phyloP scores from a whole-genome alignment of 2,888 invertebrate species.

The Pterostichus madidus region DNA sequence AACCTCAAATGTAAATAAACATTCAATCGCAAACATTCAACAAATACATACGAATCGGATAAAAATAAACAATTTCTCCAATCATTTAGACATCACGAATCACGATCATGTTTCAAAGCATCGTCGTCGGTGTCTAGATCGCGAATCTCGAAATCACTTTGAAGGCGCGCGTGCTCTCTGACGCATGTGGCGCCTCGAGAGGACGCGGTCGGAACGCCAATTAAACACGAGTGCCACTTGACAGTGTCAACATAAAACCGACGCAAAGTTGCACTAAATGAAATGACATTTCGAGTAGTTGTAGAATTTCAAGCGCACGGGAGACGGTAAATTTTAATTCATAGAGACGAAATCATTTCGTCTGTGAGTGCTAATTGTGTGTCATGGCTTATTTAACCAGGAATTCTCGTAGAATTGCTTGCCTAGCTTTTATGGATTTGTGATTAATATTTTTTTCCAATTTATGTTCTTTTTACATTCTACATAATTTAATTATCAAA shows the following conservation, averaged over 20 bases:
- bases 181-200: constrained; percentile 39
- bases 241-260: constrained; percentile 66
- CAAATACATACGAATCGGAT: background rate
- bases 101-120: constrained; percentile 19
- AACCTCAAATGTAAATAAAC: too few relatives aligned
- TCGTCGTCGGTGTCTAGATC: background rate
- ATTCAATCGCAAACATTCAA: too few relatives aligned
- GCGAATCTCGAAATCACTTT: constrained; percentile 45
- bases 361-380: constrained; percentile 27
- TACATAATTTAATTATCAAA: too few relatives aligned
- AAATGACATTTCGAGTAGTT: constrained; percentile 63
- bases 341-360: constrained; percentile 31
- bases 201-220: constrained; percentile 50
- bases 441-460: background rate
- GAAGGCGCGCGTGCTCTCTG: constrained; percentile 11
- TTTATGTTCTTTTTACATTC: too few relatives aligned
- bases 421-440: background rate
- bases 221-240: constrained; percentile 64
- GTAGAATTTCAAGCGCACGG: constrained; percentile 37
- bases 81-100: background rate
- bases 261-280: constrained; percentile 59
- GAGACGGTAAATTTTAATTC: constrained; percentile 47
- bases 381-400: constrained; percentile 46
- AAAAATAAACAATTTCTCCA: constrained; percentile 11
- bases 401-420: constrained; percentile 22